Percentiles rank a stretch among this genome's conserved stretches.
Conservation (phyloP, 2,888 invertebrate species). For the Galeruca laticollis region DNA sequence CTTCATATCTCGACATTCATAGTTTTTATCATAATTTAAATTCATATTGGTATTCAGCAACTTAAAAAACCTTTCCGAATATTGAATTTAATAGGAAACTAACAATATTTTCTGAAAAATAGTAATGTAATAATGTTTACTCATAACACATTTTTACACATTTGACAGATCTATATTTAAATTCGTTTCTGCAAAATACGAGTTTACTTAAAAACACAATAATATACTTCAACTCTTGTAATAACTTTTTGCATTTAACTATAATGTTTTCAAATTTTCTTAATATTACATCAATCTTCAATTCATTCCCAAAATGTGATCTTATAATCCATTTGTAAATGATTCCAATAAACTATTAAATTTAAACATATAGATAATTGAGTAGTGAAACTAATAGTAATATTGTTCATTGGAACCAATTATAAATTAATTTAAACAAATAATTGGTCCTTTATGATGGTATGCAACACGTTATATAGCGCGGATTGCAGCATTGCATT, state of each 20-base stretch:
- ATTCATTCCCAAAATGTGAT: background rate
- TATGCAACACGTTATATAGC: background rate
- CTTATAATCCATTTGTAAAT: background rate
- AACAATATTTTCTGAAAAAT: background rate
- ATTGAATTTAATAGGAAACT: background rate
- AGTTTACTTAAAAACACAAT: background rate
- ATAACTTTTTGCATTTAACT: background rate
- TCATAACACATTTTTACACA: background rate
- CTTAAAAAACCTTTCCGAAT: no score
- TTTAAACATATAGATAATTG: background rate
- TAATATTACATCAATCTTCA: background rate
- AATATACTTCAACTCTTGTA: background rate
- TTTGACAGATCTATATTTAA: background rate
- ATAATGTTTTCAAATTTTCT: background rate
- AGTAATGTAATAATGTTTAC: no score
- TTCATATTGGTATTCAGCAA: no score
- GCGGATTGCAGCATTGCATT: no score
- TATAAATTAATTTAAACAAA: background rate
- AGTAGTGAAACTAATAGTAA: background rate
- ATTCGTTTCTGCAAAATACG: background rate
- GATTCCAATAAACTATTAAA: conserved; percentile 3
- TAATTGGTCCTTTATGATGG: background rate
- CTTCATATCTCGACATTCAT: no score
- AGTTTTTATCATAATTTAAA: no score
- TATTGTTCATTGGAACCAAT: background rate